phyloP scores from a whole-genome alignment of 2,113 vertebrate genomes.

The Nematolebias whitei region DNA sequence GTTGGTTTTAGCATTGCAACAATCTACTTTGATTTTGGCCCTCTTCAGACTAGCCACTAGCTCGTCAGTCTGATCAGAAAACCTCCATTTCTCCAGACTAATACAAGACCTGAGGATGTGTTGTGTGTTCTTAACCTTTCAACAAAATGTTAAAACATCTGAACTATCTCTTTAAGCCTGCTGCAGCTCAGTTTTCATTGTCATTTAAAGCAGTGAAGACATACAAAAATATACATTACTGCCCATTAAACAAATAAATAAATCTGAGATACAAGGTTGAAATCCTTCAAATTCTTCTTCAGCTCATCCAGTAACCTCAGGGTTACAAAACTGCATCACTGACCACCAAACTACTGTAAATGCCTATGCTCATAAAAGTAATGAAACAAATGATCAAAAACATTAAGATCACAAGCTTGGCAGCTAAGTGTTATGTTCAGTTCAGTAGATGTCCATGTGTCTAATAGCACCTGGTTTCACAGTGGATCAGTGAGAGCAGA shows the following conservation, averaged over 20 bases:
- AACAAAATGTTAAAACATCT: too few relatives aligned
- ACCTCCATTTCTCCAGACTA: too few relatives aligned
- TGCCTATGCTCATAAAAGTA: not conserved
- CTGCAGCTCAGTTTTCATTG: conserved; percentile 24
- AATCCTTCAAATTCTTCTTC: too few relatives aligned
- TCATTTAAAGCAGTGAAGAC: conserved; percentile 28
- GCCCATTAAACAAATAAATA: conserved; percentile 1
- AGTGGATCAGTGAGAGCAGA: conserved; percentile 76
- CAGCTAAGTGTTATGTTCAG: conserved; percentile 32
- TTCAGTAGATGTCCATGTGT: conserved; percentile 52
- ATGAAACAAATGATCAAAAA: conserved; percentile 12
- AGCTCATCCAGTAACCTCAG: too few relatives aligned
- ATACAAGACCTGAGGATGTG: too few relatives aligned
- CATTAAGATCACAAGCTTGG: not conserved
- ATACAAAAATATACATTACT: conserved; percentile 46
- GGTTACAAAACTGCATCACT: too few relatives aligned
- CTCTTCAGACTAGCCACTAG: too few relatives aligned
- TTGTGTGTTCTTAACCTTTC: too few relatives aligned
- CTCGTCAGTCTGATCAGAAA: too few relatives aligned
- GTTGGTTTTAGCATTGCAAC: too few relatives aligned
- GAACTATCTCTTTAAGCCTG: conserved; percentile 1
- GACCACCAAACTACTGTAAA: not conserved
- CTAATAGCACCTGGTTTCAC: conserved; percentile 84
- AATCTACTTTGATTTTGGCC: too few relatives aligned
- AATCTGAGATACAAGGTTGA: not conserved